Percentiles rank a stretch among this genome's conserved stretches.
Evolutionary conservation across 2,797 vertebrate genomes (phyloP).

Genomic region (Melanotaenia boesemani): DNA sequence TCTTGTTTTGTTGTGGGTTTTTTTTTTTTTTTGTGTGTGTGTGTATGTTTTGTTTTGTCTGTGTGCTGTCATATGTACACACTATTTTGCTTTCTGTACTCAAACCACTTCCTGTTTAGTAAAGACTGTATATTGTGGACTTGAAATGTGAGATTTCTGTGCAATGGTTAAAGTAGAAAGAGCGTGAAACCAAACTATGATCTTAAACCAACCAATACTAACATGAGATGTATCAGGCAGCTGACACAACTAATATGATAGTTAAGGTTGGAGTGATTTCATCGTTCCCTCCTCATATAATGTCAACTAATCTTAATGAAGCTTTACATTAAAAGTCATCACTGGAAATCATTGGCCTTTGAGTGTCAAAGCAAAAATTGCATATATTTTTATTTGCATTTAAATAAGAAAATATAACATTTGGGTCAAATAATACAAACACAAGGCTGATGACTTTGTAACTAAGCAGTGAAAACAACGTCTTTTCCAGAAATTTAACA

Average conservation of each 20-base stretch:
- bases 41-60: neutral
- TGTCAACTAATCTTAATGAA: neutral
- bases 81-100: too few species aligned
- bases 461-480: conserved; percentile 42
- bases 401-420: neutral
- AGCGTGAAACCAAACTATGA: too few species aligned
- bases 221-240: neutral
- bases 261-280: neutral
- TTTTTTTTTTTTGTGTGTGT: neutral
- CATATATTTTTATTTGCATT: neutral
- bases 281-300: neutral
- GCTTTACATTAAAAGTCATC: neutral
- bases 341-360: neutral
- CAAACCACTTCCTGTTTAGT: too few species aligned
- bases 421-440: conserved; percentile 12
- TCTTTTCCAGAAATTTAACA: conserved; percentile 31
- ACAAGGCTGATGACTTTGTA: conserved; percentile 18
- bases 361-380: neutral
- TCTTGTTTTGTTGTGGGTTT: too few species aligned
- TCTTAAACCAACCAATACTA: neutral
- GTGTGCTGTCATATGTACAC: neutral
- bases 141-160: too few species aligned
- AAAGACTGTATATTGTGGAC: too few species aligned
- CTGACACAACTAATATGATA: neutral
- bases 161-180: too few species aligned